Conservation (phyloP, 2,888 invertebrate genomes). For the Pocota personata region DNA sequence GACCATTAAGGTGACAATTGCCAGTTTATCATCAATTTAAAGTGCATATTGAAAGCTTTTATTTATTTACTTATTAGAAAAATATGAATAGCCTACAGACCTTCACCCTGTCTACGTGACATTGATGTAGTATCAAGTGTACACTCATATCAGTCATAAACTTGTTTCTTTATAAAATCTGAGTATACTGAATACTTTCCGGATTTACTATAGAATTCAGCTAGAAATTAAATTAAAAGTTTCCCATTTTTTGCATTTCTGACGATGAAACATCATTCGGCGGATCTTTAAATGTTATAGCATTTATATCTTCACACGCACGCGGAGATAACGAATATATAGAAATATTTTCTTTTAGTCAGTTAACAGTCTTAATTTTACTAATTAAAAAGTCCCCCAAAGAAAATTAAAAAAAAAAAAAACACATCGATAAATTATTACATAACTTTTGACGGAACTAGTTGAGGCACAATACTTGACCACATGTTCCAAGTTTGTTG, state of each 20-base stretch:
- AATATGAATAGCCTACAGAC: not conserved
- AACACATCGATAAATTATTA: not conserved
- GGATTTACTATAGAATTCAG: not conserved
- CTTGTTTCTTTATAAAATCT: not conserved
- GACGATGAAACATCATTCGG: not conserved
- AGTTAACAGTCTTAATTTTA: not conserved
- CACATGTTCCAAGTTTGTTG: conserved; percentile 9
- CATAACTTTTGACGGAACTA: not conserved
- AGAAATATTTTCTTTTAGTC: not conserved
- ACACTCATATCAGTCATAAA: not conserved
- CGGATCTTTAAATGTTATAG: not conserved
- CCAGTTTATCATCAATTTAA: too few relatives aligned
- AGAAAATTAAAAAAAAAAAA: not conserved
- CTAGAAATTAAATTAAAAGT: too few relatives aligned
- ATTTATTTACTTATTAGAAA: not conserved
- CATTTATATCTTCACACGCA: not conserved
- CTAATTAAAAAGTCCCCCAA: not conserved
- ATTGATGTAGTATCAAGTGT: not conserved
- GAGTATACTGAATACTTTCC: not conserved
- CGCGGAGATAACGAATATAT: not conserved
- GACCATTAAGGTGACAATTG: too few relatives aligned
- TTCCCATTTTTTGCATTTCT: not conserved
- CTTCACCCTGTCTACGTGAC: not conserved
- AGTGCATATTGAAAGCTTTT: too few relatives aligned
- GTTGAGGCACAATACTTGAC: not conserved